phyloP scores from a whole-genome alignment of 64 coral and sea anemone genomes.

The Stylophora pistillata region DNA sequence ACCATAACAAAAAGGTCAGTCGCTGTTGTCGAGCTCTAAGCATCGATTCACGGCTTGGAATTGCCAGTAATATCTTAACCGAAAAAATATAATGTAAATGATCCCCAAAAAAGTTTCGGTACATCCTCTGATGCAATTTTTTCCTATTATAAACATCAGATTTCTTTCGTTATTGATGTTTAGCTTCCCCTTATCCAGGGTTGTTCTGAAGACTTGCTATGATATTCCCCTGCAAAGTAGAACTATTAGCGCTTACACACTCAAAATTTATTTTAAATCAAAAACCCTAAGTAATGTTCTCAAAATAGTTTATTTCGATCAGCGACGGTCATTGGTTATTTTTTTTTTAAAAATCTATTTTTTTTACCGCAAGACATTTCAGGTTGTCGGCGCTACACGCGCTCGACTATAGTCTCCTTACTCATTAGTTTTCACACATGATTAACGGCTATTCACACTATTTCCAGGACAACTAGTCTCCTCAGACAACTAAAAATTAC shows the following conservation, averaged over 20 bases:
- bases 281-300: no score
- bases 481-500: conserved; percentile 11
- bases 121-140: no score
- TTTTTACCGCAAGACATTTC: not conserved
- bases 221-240: no score
- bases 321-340: not conserved
- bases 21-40: not conserved
- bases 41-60: not conserved
- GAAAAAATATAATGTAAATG: not conserved
- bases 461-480: conserved; percentile 1
- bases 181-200: no score
- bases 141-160: no score
- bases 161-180: no score
- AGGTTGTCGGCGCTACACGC: not conserved
- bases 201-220: no score
- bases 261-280: no score
- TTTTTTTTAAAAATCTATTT: not conserved
- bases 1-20: conserved; percentile 17
- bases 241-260: no score
- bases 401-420: not conserved
- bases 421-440: conserved; percentile 19
- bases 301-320: no score
- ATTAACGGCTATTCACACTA: conserved; percentile 30
- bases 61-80: not conserved
- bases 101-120: not conserved